Percentiles rank a stretch among this genome's conserved stretches.
These are phyloP conservation scores for Galemys pyrenaicus DNA, from an alignment of 2,113 vertebrate genomes.

Conservation along the genomic window DNA sequence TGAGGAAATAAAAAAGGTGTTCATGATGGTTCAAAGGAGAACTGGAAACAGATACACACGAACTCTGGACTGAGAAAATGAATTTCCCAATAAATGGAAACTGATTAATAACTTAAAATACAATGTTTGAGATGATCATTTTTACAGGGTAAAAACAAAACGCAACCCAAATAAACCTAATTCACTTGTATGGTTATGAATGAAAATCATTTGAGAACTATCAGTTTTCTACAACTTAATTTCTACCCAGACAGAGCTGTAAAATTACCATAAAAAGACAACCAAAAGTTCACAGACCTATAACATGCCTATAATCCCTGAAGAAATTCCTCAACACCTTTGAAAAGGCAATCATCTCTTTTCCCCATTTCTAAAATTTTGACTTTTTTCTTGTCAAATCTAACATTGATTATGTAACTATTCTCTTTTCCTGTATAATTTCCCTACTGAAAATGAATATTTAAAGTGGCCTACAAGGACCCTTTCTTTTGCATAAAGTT, in stretches of 20 bases:
- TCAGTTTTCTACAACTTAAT: not conserved
- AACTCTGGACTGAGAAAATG: not conserved
- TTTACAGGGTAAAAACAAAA: not conserved
- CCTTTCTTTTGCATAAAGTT: not conserved
- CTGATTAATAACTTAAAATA: conserved; percentile 23
- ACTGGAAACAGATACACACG: not conserved
- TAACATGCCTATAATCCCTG: not conserved
- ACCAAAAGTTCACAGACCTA: not conserved
- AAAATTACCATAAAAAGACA: not conserved
- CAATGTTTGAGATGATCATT: not conserved
- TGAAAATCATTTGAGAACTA: not conserved
- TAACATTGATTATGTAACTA: not conserved
- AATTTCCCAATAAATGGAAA: not conserved
- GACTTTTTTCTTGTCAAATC: not conserved
- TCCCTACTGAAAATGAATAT: conserved; percentile 17
- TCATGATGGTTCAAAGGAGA: not conserved
- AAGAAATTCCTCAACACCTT: not conserved
- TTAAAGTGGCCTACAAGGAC: not conserved
- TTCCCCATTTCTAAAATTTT: not conserved
- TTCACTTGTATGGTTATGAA: not conserved
- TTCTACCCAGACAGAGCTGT: not conserved
- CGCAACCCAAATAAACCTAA: not conserved
- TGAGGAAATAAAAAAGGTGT: not conserved
- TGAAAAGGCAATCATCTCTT: not conserved
- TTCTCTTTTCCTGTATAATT: not conserved